phyloP scores from a whole-genome alignment of 2,797 vertebrate species.

The Leucoraja ocellata region DNA sequence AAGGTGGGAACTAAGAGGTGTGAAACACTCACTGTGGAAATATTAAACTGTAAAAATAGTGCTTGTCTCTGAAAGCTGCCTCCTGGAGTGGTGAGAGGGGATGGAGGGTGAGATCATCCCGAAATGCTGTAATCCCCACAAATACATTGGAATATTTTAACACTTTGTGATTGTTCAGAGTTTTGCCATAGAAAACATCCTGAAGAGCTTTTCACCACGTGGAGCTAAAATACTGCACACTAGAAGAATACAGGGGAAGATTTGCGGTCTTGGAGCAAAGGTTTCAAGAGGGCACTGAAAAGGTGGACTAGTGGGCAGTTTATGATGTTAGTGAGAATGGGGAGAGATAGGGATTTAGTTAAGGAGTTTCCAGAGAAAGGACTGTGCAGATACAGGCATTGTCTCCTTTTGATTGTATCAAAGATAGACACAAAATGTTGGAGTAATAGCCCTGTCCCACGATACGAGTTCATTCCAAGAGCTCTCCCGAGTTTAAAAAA shows the following conservation, averaged over 20 bases:
- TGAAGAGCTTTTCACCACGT: too few species aligned
- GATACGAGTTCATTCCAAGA: too few species aligned
- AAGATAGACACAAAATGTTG: too few species aligned
- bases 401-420: too few species aligned
- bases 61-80: not conserved
- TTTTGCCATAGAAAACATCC: not conserved
- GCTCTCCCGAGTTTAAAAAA: too few species aligned
- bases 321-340: not conserved
- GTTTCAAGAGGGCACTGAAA: not conserved
- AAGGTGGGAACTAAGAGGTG: not conserved
- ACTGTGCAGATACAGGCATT: not conserved
- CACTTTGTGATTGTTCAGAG: not conserved
- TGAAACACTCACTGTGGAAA: slow-evolving; percentile 13
- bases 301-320: not conserved
- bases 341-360: not conserved
- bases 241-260: not conserved
- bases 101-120: not conserved
- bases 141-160: not conserved
- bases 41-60: not conserved
- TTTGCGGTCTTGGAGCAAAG: not conserved
- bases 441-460: too few species aligned
- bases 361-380: not conserved
- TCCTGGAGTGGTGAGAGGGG: not conserved
- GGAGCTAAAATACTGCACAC: not conserved
- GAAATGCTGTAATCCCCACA: not conserved